These are phyloP conservation scores for Metopia argyrocephala DNA, from an alignment of 2,888 invertebrate species.

Conservation along the genomic window DNA sequence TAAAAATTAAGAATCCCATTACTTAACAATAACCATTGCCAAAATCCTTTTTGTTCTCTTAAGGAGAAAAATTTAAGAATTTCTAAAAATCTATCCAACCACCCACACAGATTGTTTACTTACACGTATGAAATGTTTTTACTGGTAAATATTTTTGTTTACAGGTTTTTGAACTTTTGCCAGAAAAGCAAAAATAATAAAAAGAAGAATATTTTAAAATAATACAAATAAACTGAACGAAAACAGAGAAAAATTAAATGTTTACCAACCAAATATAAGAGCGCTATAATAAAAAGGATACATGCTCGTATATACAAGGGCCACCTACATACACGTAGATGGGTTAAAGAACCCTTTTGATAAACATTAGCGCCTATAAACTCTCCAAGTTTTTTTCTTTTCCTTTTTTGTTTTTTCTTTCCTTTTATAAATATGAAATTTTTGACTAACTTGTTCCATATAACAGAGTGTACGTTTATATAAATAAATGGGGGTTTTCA, in stretches of 20 bases:
- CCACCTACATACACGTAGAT: neutral
- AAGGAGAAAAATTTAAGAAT: neutral
- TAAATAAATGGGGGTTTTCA: neutral
- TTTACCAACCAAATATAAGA: constrained; percentile 1
- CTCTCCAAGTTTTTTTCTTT: constrained; percentile 7
- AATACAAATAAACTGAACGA: constrained; percentile 19
- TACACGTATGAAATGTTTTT: neutral
- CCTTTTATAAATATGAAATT: constrained; percentile 9
- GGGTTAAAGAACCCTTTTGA: constrained; percentile 43
- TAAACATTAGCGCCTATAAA: constrained; percentile 43
- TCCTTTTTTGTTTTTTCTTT: neutral
- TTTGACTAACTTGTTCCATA: neutral
- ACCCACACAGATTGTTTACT: neutral
- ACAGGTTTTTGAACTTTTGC: constrained; percentile 52
- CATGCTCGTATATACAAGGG: neutral
- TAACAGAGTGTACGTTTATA: neutral
- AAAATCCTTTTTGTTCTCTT: neutral
- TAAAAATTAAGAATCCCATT: too few relatives aligned
- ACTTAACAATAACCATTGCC: too few relatives aligned
- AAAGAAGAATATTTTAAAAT: neutral
- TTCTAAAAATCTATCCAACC: neutral
- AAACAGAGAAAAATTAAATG: neutral
- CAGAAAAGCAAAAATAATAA: constrained; percentile 4
- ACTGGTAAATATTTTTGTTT: constrained; percentile 17
- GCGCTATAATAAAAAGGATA: constrained; percentile 7